Conservation (phyloP, 2,888 invertebrate species). For the Brachylomia viminalis region DNA sequence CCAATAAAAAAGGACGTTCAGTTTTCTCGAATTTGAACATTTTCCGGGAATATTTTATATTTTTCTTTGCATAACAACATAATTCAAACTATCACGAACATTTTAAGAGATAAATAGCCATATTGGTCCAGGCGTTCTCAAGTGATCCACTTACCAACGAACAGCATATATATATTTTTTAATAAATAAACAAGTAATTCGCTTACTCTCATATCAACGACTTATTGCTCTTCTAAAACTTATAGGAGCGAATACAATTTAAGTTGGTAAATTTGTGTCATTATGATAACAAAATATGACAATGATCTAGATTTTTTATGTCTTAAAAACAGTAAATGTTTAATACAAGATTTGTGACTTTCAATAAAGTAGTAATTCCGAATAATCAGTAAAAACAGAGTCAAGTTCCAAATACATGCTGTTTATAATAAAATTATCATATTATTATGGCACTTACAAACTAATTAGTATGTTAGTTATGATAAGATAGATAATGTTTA, state of each 20-base stretch:
- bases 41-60: no score
- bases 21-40: no score
- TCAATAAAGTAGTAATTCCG: no score
- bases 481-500: no score
- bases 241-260: not conserved
- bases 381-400: slow-evolving; percentile 1
- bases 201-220: not conserved
- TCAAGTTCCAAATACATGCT: slow-evolving; percentile 6
- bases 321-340: not conserved
- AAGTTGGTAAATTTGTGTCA: not conserved
- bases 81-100: no score
- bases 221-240: slow-evolving; percentile 7
- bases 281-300: not conserved
- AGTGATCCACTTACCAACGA: no score
- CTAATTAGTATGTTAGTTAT: slow-evolving; percentile 58
- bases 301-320: not conserved
- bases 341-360: not conserved
- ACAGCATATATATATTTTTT: no score
- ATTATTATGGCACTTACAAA: slow-evolving; percentile 63
- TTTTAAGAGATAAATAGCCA: not conserved
- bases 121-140: no score
- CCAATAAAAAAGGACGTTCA: no score
- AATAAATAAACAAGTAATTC: not conserved
- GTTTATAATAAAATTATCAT: slow-evolving; percentile 27
- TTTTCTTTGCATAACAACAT: no score